Base-by-base conservation (phyloP, 2,797 vertebrate species). In the Hippocampus kuda region DNA sequence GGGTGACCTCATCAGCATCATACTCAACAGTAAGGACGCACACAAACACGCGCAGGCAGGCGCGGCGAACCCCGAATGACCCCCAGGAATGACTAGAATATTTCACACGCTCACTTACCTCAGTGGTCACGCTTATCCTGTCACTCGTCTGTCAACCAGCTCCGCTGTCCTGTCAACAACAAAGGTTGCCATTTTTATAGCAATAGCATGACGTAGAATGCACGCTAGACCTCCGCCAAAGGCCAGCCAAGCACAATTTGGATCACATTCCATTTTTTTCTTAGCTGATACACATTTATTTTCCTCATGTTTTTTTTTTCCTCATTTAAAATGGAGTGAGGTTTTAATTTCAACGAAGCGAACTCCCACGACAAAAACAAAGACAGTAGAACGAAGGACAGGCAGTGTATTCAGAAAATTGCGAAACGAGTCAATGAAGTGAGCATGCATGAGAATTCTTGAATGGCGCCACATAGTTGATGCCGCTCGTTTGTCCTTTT, bases 1-100 rank as follows among this genome's bases (percentile, higher is more conserved):
- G 78, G 95, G 94, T 11, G 94, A 98, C 89, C 95, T 99, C 74
- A 95, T 99, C 87, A 99, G 92, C 89, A 97, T 98, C 86, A 97
- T 99, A 84, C 89, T 99, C 69, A 99, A 92, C 84, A 98, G 95
- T 82, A 93, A 95, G 84, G 92, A 93, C 27, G 67, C 86, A 75
- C 75, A 76, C 64, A 74, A 90, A 78, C 79, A 65, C 44, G 74
- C 82, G 65, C 87, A 83, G 51, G 78, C 82, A 24, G 12, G 78
- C 84, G 68, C 81, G 85, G 80, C 91, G 87, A 91, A 57, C 20
- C 20, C 34, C 10, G 18, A 8, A 56, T 10, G n/a, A 20, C 42
- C n/a, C 11, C 62, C 10, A 24, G n/a, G 42, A 64, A 65, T 8
- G 26, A 27, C 63, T 48, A 1, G 16, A 46, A 27, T 44, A 26